Evolutionary conservation across 2,113 vertebrate genomes (phyloP).

Genomic region (Onychostruthus taczanowskii): DNA sequence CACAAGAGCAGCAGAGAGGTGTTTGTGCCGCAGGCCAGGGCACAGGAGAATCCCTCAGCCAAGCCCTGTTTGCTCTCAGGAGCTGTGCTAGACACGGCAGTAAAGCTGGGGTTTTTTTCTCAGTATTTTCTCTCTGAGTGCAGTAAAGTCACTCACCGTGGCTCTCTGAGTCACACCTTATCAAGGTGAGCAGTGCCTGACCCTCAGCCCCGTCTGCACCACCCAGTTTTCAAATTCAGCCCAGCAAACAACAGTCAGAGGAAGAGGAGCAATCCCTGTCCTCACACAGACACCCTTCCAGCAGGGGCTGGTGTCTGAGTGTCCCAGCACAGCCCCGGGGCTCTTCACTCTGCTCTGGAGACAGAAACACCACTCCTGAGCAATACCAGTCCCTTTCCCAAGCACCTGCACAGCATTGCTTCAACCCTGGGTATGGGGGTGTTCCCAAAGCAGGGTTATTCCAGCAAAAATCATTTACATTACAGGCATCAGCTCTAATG

Average conservation of each 20-base stretch:
- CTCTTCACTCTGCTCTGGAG: not conserved
- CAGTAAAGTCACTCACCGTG: not conserved
- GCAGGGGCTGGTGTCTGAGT: not conserved
- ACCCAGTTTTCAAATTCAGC: not conserved
- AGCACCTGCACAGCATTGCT: not conserved
- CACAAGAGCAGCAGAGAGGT: not conserved
- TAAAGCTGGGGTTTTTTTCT: accelerated
- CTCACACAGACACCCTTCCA: not conserved
- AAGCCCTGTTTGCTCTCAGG: not conserved
- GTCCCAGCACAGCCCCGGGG: not conserved
- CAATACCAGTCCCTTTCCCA: not conserved
- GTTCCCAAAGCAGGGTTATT: not conserved
- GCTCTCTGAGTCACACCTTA: not conserved
- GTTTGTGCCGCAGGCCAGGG: not conserved
- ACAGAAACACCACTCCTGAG: not conserved
- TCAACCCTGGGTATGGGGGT: accelerated
- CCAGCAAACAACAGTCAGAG: not conserved
- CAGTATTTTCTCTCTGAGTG: not conserved
- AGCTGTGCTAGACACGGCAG: not conserved
- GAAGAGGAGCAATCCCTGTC: not conserved
- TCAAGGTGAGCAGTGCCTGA: not conserved
- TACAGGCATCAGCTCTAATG: not conserved
- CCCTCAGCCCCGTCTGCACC: not conserved
- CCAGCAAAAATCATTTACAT: not conserved
- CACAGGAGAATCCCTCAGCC: not conserved